Percentiles rank a stretch among this genome's conserved stretches.
These are phyloP conservation scores for Pachyramphus minor DNA, from an alignment of 2,113 vertebrate genomes.

Conservation along the genomic window DNA sequence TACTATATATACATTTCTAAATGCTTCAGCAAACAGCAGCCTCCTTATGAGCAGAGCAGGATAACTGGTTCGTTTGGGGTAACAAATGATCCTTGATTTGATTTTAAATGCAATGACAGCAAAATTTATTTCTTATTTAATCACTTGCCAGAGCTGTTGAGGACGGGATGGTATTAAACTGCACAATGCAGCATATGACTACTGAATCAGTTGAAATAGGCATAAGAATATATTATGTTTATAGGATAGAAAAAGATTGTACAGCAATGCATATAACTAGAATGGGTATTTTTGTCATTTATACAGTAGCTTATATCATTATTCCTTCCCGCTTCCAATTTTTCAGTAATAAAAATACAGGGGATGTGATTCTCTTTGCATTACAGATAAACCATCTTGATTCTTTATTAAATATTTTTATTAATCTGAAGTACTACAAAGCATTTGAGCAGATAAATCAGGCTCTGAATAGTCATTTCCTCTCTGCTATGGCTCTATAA, in stretches of 20 bases:
- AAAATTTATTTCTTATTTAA: constrained; percentile 77
- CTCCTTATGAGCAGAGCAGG: constrained; percentile 68
- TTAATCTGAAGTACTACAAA: constrained; percentile 68
- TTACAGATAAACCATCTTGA: constrained; percentile 70
- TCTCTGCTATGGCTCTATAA: constrained; percentile 40
- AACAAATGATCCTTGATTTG: constrained; percentile 79
- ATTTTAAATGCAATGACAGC: constrained; percentile 79
- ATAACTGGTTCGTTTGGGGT: constrained; percentile 73
- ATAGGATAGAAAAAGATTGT: constrained; percentile 52
- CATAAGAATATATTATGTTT: constrained; percentile 67
- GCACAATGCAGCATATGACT: constrained; percentile 49
- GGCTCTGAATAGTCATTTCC: background rate
- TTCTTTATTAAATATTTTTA: constrained; percentile 77
- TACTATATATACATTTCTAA: constrained; percentile 68
- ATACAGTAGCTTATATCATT: constrained; percentile 63
- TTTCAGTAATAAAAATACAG: constrained; percentile 71
- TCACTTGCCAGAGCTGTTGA: constrained; percentile 65
- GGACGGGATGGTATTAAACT: constrained; percentile 58
- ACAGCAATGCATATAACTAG: constrained; percentile 11
- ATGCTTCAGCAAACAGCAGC: constrained; percentile 71
- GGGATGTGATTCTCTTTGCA: constrained; percentile 70
- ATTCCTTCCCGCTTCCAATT: constrained; percentile 67
- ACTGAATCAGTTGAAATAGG: constrained; percentile 42
- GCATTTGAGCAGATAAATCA: constrained; percentile 55
- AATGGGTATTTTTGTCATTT: constrained; percentile 69